phyloP scores from a whole-genome alignment of 2,797 vertebrate genomes.

The Coccyzus lansbergi region DNA sequence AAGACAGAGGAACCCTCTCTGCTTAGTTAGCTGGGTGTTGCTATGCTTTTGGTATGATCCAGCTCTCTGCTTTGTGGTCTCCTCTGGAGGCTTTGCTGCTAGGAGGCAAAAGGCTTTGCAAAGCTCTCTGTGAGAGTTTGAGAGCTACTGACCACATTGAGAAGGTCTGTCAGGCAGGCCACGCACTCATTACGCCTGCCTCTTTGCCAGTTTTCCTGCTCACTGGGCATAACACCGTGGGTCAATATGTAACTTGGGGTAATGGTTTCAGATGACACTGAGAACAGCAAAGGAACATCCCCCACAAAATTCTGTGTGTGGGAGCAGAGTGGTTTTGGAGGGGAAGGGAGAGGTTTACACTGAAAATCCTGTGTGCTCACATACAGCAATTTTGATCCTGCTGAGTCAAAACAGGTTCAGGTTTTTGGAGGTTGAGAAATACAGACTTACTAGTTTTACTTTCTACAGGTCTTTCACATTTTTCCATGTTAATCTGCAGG shows the following conservation, averaged over 20 bases:
- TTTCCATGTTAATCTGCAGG: not conserved
- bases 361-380: not conserved
- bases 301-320: not conserved
- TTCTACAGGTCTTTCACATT: not conserved
- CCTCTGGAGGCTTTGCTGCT: not conserved
- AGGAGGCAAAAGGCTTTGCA: not conserved
- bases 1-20: not conserved
- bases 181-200: not conserved
- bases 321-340: not conserved
- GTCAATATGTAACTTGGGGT: slow-evolving; percentile 1
- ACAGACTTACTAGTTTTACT: not conserved
- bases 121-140: not conserved
- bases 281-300: not conserved
- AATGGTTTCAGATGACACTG: not conserved
- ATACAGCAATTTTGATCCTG: not conserved
- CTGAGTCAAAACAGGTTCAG: not conserved
- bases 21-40: not conserved
- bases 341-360: not conserved
- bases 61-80: not conserved
- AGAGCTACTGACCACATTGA: not conserved
- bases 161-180: not conserved
- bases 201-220: slow-evolving; percentile 33
- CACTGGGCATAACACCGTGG: not conserved
- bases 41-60: not conserved
- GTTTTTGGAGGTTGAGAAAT: not conserved